These are phyloP conservation scores for Nothocercus julius DNA, from an alignment of 2,113 vertebrate species.

Conservation along the genomic window DNA sequence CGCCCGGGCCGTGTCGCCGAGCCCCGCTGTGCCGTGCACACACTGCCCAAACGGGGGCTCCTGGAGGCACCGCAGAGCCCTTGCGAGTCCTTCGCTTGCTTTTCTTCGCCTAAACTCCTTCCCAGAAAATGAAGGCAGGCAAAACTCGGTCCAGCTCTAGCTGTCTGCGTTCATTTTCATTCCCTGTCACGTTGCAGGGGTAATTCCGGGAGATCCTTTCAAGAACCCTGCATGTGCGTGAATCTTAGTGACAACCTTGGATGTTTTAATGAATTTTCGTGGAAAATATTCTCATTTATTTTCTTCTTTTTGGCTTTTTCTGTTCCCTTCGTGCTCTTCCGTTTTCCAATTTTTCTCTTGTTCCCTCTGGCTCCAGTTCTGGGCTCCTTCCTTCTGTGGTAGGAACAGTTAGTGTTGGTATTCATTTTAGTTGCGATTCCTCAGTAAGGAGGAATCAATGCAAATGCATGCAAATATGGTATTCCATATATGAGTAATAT, in stretches of 20 bases:
- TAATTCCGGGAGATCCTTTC: not conserved
- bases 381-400: not conserved
- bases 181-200: not conserved
- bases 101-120: not conserved
- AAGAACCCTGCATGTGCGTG: rapidly evolving
- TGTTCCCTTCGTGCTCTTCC: not conserved
- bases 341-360: not conserved
- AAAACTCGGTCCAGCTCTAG: not conserved
- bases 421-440: not conserved
- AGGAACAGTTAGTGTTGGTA: not conserved
- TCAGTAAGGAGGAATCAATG: not conserved
- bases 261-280: not conserved
- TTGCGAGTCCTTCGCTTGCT: not conserved
- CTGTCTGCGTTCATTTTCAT: not conserved
- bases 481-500: not conserved
- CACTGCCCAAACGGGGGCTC: not conserved
- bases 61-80: not conserved
- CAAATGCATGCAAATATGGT: not conserved
- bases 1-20: not conserved
- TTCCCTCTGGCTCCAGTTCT: not conserved
- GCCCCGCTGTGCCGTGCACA: not conserved
- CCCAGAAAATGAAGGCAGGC: not conserved
- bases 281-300: not conserved
- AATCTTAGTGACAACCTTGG: not conserved
- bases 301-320: not conserved